A percentile compares a stretch with the other conserved stretches of the same genome.
These are phyloP conservation scores for Megaptera novaeangliae DNA, from an alignment of 2,113 vertebrate species.

Conservation along the genomic window DNA sequence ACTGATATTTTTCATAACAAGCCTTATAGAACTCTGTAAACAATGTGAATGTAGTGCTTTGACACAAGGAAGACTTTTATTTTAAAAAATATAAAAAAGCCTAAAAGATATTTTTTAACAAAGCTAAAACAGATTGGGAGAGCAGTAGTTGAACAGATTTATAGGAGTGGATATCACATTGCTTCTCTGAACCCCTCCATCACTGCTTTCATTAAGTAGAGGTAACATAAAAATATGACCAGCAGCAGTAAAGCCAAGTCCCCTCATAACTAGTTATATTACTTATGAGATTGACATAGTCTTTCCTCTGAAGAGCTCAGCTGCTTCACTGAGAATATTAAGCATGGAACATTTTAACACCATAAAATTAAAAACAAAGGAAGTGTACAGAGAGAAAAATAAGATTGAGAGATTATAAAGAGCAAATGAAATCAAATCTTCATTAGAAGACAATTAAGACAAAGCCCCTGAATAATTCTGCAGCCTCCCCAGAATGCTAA, in stretches of 20 bases:
- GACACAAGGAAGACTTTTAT: not conserved
- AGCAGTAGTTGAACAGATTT: not conserved
- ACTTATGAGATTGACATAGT: not conserved
- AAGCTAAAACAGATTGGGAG: not conserved
- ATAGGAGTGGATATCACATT: not conserved
- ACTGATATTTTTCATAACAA: not conserved
- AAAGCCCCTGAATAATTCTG: constrained; percentile 23
- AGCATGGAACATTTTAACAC: not conserved
- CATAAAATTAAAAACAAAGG: constrained; percentile 26
- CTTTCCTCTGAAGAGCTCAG: not conserved
- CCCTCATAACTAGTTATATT: not conserved
- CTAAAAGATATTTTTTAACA: not conserved
- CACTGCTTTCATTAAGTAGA: not conserved
- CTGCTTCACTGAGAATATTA: not conserved
- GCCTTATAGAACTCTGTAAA: not conserved
- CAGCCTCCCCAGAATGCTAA: not conserved
- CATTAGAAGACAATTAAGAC: constrained; percentile 38
- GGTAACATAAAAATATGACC: not conserved
- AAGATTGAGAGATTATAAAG: not conserved
- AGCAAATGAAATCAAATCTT: constrained; percentile 51
- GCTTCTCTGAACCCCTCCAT: not conserved
- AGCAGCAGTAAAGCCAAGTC: not conserved
- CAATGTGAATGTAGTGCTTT: not conserved
- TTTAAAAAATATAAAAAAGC: not conserved
- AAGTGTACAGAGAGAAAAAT: not conserved